Percentiles rank a stretch among this genome's conserved stretches.
These are phyloP conservation scores for Octodonta nipae DNA, from an alignment of 2,888 invertebrate genomes.

Conservation along the genomic window DNA sequence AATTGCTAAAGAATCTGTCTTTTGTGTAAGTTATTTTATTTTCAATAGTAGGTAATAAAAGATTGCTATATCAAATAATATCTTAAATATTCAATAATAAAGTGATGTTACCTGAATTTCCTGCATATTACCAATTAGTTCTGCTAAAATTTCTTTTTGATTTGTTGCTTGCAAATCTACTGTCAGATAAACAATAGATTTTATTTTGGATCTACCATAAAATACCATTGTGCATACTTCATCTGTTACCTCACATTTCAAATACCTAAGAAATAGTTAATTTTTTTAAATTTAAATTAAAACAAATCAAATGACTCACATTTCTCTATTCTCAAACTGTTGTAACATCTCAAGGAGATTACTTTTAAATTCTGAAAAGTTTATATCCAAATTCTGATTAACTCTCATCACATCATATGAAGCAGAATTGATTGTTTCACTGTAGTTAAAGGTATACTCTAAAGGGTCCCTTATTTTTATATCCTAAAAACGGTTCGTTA, in stretches of 20 bases:
- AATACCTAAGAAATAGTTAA: slow-evolving; percentile 7
- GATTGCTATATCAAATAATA: too few relatives aligned
- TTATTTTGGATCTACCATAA: slow-evolving; percentile 31
- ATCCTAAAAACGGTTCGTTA: slow-evolving; percentile 19
- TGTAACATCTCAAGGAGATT: slow-evolving; percentile 30
- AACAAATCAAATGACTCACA: slow-evolving; percentile 22
- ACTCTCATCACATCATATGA: slow-evolving; percentile 27
- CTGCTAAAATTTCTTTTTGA: slow-evolving; percentile 30
- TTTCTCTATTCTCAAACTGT: slow-evolving; percentile 23
- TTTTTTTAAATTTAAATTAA: too few relatives aligned
- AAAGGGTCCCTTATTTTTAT: slow-evolving; percentile 25
- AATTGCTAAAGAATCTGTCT: too few relatives aligned
- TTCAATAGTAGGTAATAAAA: too few relatives aligned
- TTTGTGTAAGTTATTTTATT: too few relatives aligned
- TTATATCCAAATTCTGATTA: slow-evolving; percentile 30
- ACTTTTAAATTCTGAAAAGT: slow-evolving; percentile 29
- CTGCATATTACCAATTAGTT: slow-evolving; percentile 20
- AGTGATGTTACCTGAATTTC: slow-evolving; percentile 16
- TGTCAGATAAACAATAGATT: slow-evolving; percentile 29
- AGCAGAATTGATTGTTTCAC: slow-evolving; percentile 23
- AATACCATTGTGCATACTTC: slow-evolving; percentile 27
- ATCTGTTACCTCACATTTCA: slow-evolving; percentile 23
- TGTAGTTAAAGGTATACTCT: slow-evolving; percentile 30
- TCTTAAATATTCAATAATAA: slow-evolving; percentile 1
- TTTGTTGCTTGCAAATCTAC: slow-evolving; percentile 28